These are phyloP conservation scores for Enteromius viviparus DNA, from an alignment of 2,797 vertebrate genomes.

Conservation along the genomic window DNA sequence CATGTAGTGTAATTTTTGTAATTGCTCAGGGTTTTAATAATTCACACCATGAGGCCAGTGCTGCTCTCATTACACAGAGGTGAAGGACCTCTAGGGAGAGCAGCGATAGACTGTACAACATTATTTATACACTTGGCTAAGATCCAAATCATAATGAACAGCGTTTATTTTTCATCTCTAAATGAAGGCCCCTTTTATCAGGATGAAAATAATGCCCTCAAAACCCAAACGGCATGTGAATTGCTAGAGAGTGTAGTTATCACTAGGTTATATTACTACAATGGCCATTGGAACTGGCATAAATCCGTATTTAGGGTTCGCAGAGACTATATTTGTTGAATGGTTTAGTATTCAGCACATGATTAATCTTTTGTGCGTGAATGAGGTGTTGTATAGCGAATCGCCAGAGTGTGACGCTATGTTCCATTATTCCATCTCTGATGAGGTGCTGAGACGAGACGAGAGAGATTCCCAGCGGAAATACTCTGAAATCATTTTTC, in stretches of 20 bases:
- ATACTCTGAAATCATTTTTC: slow-evolving; percentile 38
- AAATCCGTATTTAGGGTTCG: neutral
- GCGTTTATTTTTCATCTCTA: slow-evolving; percentile 53
- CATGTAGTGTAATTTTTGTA: slow-evolving; percentile 54
- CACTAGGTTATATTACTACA: neutral
- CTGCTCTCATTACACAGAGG: slow-evolving; percentile 56
- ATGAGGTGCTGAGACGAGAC: slow-evolving; percentile 30
- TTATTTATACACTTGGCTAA: slow-evolving; percentile 58
- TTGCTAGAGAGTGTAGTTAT: slow-evolving; percentile 19
- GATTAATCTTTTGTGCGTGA: slow-evolving; percentile 35
- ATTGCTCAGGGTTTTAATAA: slow-evolving; percentile 59
- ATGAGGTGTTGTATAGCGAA: slow-evolving; percentile 28
- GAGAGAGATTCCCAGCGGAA: slow-evolving; percentile 29
- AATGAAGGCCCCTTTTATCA: slow-evolving; percentile 29
- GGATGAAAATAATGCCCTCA: slow-evolving; percentile 20
- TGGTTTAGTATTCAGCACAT: slow-evolving; percentile 20
- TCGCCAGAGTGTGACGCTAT: neutral
- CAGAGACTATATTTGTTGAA: slow-evolving; percentile 7
- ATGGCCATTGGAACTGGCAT: neutral
- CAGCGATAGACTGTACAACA: slow-evolving; percentile 48
- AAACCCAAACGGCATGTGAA: slow-evolving; percentile 2
- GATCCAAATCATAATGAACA: slow-evolving; percentile 57
- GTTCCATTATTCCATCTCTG: slow-evolving; percentile 46
- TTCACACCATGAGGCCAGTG: slow-evolving; percentile 44
- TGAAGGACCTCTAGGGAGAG: slow-evolving; percentile 40